Conservation (phyloP, 2,888 invertebrate species). For the Scelioninae gen. 1 region DNA sequence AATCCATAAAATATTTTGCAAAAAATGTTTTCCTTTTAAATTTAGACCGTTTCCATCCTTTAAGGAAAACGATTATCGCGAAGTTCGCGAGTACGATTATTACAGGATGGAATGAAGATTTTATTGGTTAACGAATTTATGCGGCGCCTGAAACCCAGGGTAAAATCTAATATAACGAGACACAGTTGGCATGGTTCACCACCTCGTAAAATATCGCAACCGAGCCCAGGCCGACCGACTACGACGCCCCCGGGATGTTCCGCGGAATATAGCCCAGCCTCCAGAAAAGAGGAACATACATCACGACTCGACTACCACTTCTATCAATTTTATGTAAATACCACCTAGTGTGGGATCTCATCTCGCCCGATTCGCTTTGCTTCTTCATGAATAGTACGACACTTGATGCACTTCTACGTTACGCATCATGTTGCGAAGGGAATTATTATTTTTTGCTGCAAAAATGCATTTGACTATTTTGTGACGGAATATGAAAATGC, state of each 20-base stretch:
- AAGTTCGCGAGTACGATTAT: slow-evolving; percentile 73
- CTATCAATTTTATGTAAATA: slow-evolving; percentile 74
- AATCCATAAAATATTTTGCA: no score
- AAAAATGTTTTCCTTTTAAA: not conserved
- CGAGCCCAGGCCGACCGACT: slow-evolving; percentile 70
- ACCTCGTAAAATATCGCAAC: slow-evolving; percentile 81
- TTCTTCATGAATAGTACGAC: slow-evolving; percentile 50
- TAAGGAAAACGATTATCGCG: slow-evolving; percentile 34
- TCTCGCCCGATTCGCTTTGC: slow-evolving; percentile 20
- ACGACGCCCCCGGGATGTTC: slow-evolving; percentile 77
- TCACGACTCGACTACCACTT: slow-evolving; percentile 68
- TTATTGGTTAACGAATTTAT: slow-evolving; percentile 83
- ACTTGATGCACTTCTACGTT: slow-evolving; percentile 23
- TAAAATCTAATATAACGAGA: slow-evolving; percentile 83
- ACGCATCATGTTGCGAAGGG: slow-evolving; percentile 32
- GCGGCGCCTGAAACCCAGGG: slow-evolving; percentile 79
- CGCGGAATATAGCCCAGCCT: slow-evolving; percentile 71
- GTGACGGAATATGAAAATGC: slow-evolving; percentile 11
- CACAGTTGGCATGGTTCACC: slow-evolving; percentile 82
- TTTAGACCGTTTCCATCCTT: not conserved
- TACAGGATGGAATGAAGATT: slow-evolving; percentile 78
- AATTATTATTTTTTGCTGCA: slow-evolving; percentile 43
- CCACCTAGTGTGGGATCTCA: slow-evolving; percentile 23
- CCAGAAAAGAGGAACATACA: slow-evolving; percentile 72
- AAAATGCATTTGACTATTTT: slow-evolving; percentile 39